A percentile compares a stretch with the other conserved stretches of the same genome.
phyloP scores from a whole-genome alignment of 2,888 invertebrate species.

The Epirrita christyi region DNA sequence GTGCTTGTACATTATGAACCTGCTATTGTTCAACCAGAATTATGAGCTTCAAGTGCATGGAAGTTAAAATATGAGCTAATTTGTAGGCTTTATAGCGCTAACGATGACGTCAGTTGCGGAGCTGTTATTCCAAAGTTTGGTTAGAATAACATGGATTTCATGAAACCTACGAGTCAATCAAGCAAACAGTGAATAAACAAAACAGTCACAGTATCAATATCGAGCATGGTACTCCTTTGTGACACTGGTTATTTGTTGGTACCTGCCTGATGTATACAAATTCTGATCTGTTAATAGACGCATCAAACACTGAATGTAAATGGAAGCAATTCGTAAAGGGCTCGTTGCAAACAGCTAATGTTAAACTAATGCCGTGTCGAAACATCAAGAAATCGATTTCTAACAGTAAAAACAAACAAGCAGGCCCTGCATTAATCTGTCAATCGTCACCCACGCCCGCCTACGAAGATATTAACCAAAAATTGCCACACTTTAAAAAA shows the following conservation, averaged over 20 bases:
- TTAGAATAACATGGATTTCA: no score
- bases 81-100: no score
- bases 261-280: no score
- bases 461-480: conserved; percentile 21
- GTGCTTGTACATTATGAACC: neutral
- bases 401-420: conserved; percentile 20
- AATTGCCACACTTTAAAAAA: conserved; percentile 24
- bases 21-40: conserved; percentile 2
- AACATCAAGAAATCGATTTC: conserved; percentile 20
- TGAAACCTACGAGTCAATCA: no score
- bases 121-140: neutral
- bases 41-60: neutral
- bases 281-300: no score
- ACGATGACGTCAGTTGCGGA: neutral
- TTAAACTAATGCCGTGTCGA: conserved; percentile 9
- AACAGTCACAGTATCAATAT: no score
- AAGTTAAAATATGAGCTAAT: neutral
- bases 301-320: neutral
- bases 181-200: no score
- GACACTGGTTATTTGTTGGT: no score
- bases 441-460: conserved; percentile 23
- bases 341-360: no score
- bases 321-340: neutral
- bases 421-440: conserved; percentile 15
- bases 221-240: no score